Evolutionary conservation across 1,140 invertebrate genomes (phyloP).

Genomic region (Samia ricini): DNA sequence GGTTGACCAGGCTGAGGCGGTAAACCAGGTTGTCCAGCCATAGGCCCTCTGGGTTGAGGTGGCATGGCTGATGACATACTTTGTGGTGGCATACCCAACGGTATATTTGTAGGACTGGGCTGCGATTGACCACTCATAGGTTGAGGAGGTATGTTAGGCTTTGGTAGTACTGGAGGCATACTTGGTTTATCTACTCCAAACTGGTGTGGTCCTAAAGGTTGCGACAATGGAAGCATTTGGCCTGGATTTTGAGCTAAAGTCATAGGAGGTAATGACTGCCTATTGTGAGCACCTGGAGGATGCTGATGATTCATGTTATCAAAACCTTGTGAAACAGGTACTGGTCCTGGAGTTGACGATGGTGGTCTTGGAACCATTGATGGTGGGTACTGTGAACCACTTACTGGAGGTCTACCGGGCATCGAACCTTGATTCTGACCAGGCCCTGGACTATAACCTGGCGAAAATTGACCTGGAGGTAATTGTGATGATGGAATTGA

Average conservation of each 20-base stretch:
- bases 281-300: conserved; percentile 41
- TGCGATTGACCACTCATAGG: conserved; percentile 7
- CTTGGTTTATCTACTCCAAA: conserved; percentile 24
- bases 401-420: conserved; percentile 41
- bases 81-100: conserved; percentile 23
- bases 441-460: conserved; percentile 26
- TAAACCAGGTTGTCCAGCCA: conserved; percentile 36
- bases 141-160: conserved; percentile 34
- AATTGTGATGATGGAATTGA: conserved; percentile 55
- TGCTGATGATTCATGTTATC: conserved; percentile 15
- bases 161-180: conserved; percentile 20
- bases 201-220: conserved; percentile 31
- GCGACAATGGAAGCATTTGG: conserved; percentile 16
- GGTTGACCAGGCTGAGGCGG: conserved; percentile 27
- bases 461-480: conserved; percentile 61
- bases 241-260: conserved; percentile 28
- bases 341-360: conserved; percentile 34
- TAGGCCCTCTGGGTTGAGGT: conserved; percentile 21
- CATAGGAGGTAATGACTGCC: conserved; percentile 26
- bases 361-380: conserved; percentile 44
- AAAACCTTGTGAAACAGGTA: conserved; percentile 31
- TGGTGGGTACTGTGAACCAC: conserved; percentile 41
- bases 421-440: conserved; percentile 42
- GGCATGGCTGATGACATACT: conserved; percentile 24
- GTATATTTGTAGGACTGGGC: conserved; percentile 3